Conservation (phyloP, 2,113 vertebrate genomes). For the Lampris megalopsis region DNA sequence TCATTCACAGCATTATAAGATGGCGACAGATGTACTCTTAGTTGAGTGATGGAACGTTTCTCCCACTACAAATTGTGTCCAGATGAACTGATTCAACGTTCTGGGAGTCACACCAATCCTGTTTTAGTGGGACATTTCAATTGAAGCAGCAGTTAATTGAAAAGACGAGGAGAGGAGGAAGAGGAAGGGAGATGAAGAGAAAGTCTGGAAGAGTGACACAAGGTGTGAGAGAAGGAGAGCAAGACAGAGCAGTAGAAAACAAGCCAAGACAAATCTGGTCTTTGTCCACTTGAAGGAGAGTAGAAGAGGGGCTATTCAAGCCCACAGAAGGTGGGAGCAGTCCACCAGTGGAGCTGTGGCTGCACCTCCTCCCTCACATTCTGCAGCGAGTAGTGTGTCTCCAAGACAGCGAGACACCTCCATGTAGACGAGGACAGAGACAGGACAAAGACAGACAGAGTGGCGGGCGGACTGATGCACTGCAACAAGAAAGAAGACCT, state of each 20-base stretch:
- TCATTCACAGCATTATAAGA: too few species aligned
- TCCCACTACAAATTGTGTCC: too few species aligned
- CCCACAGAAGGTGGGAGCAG: constrained; percentile 5
- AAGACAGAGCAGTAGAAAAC: constrained; percentile 19
- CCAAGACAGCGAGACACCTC: constrained; percentile 38
- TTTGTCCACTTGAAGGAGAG: neutral
- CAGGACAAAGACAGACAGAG: constrained; percentile 73
- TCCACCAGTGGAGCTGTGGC: constrained; percentile 65
- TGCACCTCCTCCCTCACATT: constrained; percentile 70
- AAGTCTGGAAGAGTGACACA: constrained; percentile 17
- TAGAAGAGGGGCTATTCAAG: neutral
- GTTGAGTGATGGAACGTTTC: too few species aligned
- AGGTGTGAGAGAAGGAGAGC: neutral
- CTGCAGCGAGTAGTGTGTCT: constrained; percentile 59
- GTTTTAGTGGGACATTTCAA: too few species aligned
- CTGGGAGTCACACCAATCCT: too few species aligned
- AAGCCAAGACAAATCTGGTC: neutral
- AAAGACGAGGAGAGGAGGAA: constrained; percentile 2
- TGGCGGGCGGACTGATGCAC: constrained; percentile 80
- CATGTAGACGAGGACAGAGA: constrained; percentile 72
- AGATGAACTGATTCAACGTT: too few species aligned
- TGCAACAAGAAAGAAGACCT: constrained; percentile 84
- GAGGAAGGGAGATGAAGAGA: constrained; percentile 1
- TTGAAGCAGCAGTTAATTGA: too few species aligned
- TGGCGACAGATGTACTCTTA: too few species aligned